A percentile compares a stretch with the other conserved stretches of the same genome.
phyloP scores from a whole-genome alignment of 2,888 invertebrate species.

The Drosophila atroscutellata region DNA sequence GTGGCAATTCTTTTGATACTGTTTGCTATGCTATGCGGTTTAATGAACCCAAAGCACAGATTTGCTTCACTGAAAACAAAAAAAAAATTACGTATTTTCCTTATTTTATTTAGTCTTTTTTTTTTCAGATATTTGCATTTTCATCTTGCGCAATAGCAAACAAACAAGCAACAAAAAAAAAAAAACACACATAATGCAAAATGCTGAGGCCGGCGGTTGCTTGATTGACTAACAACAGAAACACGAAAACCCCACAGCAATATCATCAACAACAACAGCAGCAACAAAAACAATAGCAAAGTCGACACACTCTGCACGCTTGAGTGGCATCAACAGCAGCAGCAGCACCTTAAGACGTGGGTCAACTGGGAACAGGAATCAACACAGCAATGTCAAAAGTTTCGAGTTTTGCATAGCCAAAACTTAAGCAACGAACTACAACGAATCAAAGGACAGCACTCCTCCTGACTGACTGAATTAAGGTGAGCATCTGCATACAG shows the following conservation, averaged over 20 bases:
- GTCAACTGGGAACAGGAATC: conserved; percentile 28
- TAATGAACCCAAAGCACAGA: conserved; percentile 53
- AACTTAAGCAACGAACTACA: background rate
- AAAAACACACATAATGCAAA: conserved; percentile 58
- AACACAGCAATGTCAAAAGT: conserved; percentile 50
- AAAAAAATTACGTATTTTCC: background rate
- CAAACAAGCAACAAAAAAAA: conserved; percentile 24
- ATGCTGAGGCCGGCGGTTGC: conserved; percentile 54
- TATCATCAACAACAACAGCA: conserved; percentile 15
- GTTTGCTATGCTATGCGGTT: conserved; percentile 47
- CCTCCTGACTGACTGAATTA: background rate
- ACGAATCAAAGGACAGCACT: background rate
- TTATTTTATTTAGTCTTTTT: conserved; percentile 24
- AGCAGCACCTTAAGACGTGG: conserved; percentile 15
- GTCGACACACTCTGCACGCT: conserved; percentile 38
- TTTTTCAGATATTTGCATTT: conserved; percentile 83
- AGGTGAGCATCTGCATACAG: conserved; percentile 15
- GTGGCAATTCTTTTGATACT: conserved; percentile 60
- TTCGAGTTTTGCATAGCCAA: conserved; percentile 38
- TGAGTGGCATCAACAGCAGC: conserved; percentile 44
- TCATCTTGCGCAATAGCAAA: conserved; percentile 64
- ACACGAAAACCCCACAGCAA: conserved; percentile 37
- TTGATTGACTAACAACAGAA: conserved; percentile 68
- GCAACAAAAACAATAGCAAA: conserved; percentile 10
- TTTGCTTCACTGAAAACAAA: conserved; percentile 40